Evolutionary conservation across 2,113 vertebrate genomes (phyloP), one percentile per base, ranked within the genome.

Genomic region (Vidua chalybeata): DNA sequence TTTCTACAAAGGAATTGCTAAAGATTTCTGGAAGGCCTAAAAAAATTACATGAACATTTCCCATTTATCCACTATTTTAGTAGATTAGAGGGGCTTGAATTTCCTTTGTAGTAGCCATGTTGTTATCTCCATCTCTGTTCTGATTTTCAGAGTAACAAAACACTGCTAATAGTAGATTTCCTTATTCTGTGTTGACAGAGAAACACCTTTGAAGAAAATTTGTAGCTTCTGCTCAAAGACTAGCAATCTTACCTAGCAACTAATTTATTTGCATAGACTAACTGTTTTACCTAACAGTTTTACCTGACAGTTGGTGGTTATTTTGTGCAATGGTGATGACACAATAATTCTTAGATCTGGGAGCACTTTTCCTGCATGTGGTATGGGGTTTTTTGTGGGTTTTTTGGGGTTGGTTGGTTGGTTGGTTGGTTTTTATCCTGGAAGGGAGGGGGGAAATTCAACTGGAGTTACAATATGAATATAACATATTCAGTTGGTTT

Each of bases 321-420:
- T 76, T 87, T 59, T 90, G 31, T 84, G n/a, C 15, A 43, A 45
- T 10, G 46, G 3, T 43, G 10, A 15, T 89, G 48, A 46, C 37
- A 67, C 15, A 79, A 22, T 26, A 46, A 71, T 55, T 82, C 51
- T 43, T 56, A 62, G 27, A 58, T 67, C 24, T 59, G 39, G 63
- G 90, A 84, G 9, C 2, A 51, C 10, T 37, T 37, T 84, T 81
- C 28, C 11, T 59, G 15, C 7, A 69, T 54, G 10, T 28, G 10
- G 8, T 45, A 21, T 69, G 23, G 21, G 20, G 10, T 1, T 35
- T 35, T 35, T 35, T 35, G 35, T 35, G 35, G 35, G 7, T 24
- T 61, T 62, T 55, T 26, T 6, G 8, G 5, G 0, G 2, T 9
- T 41, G 41, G 41, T n/a, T 72, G 15, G 1, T n/a, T 51, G 0